Evolutionary conservation across 2,797 vertebrate species (phyloP), one percentile per base, ranked within the genome.

Genomic region (Oreochromis mossambicus): DNA sequence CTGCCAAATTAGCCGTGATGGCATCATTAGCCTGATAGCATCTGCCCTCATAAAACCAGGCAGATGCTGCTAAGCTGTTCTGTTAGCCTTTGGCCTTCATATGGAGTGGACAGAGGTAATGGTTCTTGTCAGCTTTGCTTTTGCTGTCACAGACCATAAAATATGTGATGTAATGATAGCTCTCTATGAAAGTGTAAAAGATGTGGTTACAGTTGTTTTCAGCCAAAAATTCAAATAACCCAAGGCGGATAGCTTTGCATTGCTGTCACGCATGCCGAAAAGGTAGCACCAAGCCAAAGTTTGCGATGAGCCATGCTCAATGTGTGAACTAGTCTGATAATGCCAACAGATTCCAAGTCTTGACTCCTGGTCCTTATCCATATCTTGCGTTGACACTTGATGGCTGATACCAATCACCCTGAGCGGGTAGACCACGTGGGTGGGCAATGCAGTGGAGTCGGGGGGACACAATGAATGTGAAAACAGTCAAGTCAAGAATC

Each of bases 11-110:
- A 90, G 70, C 86, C 78, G 1, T 84, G 85, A 85, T 88, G 83
- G 84, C 81, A 84, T 91, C 87, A 85, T 89, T 87, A 92, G 86
- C 83, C 81, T 78, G 90, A 91, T 87, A 83, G 61, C 89, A 77
- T 90, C 88, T 91, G 82, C 86, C 61, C 34, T 41, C 14, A 46
- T 36, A 73, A 80, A 43, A 11, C 11, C 85, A 77, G 56, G 10
- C 80, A 79, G 82, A 83, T 56, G 58, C 82, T 58, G 78, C 63
- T 73, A 58, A 38, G 21, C 82, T 7, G 76, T 75, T 81, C 77
- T 5, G 82, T 79, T 82, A 68, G 76, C 82, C 79, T 84, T 79
- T 91, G 85, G 10, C 48, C 83, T 61, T 51, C 10, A 41, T 8
- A 48, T 43, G 24, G 58, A 50, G 51, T 36, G 52, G 80, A 66